Conservation (phyloP, 2,113 vertebrate species). For the Chloropsis hardwickii region DNA sequence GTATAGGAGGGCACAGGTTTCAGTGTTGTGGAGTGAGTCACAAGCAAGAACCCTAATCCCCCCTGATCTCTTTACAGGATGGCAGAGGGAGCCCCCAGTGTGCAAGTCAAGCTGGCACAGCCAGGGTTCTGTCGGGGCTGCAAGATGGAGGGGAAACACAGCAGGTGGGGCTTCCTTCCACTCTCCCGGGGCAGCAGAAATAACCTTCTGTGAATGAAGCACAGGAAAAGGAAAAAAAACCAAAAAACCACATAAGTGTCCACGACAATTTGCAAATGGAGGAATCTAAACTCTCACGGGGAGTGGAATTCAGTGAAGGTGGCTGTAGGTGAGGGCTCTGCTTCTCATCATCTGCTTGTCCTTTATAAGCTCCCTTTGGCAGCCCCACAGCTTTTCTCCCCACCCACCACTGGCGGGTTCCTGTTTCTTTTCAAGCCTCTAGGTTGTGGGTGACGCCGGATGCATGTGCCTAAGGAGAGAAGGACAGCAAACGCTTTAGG, state of each 20-base stretch:
- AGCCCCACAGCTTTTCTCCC: not conserved
- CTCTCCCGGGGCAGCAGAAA: not conserved
- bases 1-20: not conserved
- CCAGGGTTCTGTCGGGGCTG: not conserved
- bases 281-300: not conserved
- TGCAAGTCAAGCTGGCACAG: not conserved
- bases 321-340: not conserved
- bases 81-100: not conserved
- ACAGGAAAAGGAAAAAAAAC: not conserved
- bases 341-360: rapidly evolving
- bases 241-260: not conserved
- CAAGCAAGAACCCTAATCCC: not conserved
- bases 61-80: not conserved
- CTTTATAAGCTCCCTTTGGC: not conserved
- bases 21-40: rapidly evolving
- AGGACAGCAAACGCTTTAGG: not conserved
- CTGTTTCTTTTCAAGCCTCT: slow-evolving; percentile 1
- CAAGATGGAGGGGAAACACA: not conserved
- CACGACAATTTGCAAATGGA: not conserved
- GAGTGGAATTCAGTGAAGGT: not conserved
- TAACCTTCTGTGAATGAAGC: not conserved
- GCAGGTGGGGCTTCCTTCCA: not conserved
- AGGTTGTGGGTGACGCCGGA: not conserved
- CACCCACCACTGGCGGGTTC: rapidly evolving
- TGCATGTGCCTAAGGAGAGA: not conserved